Percentiles rank a stretch among this genome's conserved stretches.
phyloP scores from a whole-genome alignment of 2,797 vertebrate species.

The Hemitrygon akajei region DNA sequence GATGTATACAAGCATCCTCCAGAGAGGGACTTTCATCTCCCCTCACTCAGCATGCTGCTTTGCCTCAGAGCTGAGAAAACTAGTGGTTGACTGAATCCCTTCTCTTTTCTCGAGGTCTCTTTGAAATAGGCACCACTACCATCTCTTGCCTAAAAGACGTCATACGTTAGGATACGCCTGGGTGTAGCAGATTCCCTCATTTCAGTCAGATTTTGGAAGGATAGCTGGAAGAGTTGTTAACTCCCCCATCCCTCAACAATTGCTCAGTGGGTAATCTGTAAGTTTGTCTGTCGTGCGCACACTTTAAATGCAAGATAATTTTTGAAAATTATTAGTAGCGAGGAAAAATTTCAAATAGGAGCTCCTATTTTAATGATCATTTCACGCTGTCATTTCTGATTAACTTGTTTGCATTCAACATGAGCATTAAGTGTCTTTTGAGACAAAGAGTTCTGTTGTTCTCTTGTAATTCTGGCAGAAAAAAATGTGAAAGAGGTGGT shows the following conservation, averaged over 20 bases:
- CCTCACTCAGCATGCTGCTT: not conserved
- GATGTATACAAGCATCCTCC: too few species aligned
- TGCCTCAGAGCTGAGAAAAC: not conserved
- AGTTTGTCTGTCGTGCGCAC: too few species aligned
- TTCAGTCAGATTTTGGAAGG: not conserved
- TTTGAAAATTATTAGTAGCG: not conserved
- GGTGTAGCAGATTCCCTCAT: not conserved
- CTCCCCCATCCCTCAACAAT: too few species aligned
- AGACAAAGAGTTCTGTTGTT: not conserved
- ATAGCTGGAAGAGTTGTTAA: not conserved
- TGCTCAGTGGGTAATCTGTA: not conserved
- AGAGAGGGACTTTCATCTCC: not conserved
- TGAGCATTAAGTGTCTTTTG: not conserved
- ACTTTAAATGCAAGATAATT: not conserved
- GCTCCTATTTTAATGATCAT: not conserved
- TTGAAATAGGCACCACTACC: not conserved
- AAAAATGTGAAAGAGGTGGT: too few species aligned
- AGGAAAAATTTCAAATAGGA: not conserved
- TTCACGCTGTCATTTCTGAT: not conserved
- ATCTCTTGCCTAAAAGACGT: not conserved
- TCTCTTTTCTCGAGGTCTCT: not conserved
- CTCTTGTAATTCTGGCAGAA: too few species aligned
- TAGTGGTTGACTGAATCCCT: too few species aligned
- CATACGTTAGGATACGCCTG: not conserved
- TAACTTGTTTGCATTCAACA: not conserved